Evolutionary conservation across 2,797 vertebrate species (phyloP).

Genomic region (Myotis pilosus): DNA sequence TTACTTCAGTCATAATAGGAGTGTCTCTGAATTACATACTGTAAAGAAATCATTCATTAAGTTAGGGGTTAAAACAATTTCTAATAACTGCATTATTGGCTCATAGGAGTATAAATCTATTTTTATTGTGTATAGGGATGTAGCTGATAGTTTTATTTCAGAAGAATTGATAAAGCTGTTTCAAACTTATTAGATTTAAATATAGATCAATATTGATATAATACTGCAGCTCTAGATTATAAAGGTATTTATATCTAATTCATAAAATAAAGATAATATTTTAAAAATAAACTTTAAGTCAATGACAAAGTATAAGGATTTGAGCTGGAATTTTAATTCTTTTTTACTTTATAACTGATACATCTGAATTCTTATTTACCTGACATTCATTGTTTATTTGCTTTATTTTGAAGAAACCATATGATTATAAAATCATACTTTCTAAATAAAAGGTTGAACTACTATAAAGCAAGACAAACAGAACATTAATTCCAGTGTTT

Average conservation of each 20-base stretch:
- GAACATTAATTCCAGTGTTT: conserved; percentile 27
- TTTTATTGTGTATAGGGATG: conserved; percentile 17
- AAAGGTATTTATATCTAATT: conserved; percentile 66
- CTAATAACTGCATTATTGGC: conserved; percentile 21
- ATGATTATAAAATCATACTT: conserved; percentile 55
- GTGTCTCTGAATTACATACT: conserved; percentile 28
- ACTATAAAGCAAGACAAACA: conserved; percentile 10
- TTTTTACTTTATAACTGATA: conserved; percentile 70
- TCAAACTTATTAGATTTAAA: conserved; percentile 42
- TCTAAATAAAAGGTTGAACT: conserved; percentile 60
- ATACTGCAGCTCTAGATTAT: not conserved
- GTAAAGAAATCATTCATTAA: conserved; percentile 13
- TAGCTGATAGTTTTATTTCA: conserved; percentile 52
- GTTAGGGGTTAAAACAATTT: not conserved
- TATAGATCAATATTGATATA: not conserved
- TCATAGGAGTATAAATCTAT: conserved; percentile 28
- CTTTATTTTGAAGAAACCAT: conserved; percentile 5
- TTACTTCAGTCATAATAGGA: not conserved
- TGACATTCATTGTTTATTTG: conserved; percentile 59
- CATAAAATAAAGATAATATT: conserved; percentile 58
- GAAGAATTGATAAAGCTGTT: conserved; percentile 47
- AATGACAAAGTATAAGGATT: conserved; percentile 57
- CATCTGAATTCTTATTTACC: conserved; percentile 73
- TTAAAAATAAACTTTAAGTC: conserved; percentile 64
- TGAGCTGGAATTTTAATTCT: conserved; percentile 66